Evolutionary conservation across 2,888 invertebrate genomes (phyloP).

Genomic region (Diplolepis rosae): DNA sequence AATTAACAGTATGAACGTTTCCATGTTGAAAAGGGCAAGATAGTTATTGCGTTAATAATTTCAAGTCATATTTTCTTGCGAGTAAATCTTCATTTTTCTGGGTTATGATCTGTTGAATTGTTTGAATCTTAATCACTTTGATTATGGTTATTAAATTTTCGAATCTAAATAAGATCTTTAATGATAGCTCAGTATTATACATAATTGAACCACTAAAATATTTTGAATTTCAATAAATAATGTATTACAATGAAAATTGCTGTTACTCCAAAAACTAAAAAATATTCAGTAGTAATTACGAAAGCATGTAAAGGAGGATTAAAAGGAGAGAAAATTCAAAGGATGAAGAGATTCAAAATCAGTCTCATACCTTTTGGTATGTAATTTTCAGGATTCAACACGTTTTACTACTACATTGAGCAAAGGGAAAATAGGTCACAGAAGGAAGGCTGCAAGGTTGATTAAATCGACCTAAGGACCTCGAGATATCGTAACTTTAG

Average conservation of each 20-base stretch:
- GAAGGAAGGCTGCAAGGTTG: slow-evolving; percentile 24
- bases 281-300: not conserved
- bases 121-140: too few species aligned
- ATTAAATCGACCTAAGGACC: slow-evolving; percentile 31
- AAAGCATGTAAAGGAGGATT: not conserved
- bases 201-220: too few species aligned
- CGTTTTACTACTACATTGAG: slow-evolving; percentile 10
- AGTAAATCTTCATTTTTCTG: not conserved
- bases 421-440: slow-evolving; percentile 17
- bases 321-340: not conserved
- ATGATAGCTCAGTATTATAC: too few species aligned
- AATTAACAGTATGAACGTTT: slow-evolving; percentile 22
- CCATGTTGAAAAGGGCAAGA: not conserved
- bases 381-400: slow-evolving; percentile 19
- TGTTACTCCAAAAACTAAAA: not conserved
- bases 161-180: too few species aligned
- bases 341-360: slow-evolving; percentile 4
- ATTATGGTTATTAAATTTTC: too few species aligned
- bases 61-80: not conserved
- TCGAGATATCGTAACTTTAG: slow-evolving; percentile 25
- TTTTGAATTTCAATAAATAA: too few species aligned
- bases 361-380: slow-evolving; percentile 3
- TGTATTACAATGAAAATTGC: too few species aligned
- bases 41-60: not conserved
- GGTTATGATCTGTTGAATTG: too few species aligned